Conservation (phyloP, 1,140 invertebrate species). For the Prorops nasuta region DNA sequence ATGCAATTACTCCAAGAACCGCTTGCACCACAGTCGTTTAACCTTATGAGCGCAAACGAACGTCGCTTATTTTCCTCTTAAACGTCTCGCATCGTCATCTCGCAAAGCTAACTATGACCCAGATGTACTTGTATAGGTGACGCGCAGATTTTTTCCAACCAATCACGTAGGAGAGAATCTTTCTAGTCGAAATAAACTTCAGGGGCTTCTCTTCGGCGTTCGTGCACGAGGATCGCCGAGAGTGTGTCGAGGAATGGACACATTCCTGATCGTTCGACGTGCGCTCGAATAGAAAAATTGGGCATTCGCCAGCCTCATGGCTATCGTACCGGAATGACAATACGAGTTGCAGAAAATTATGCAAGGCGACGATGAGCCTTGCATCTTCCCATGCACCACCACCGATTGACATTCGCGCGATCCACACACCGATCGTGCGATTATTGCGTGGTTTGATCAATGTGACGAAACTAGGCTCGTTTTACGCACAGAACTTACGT, state of each 20-base stretch:
- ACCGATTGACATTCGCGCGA: no score
- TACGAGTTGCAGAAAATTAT: conserved; percentile 8
- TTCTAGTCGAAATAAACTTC: no score
- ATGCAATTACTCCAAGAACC: conserved; percentile 14
- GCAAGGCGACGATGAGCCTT: conserved; percentile 1
- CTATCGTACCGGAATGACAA: conserved; percentile 18
- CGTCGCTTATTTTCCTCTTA: conserved; percentile 22
- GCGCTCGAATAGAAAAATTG: conserved; percentile 28
- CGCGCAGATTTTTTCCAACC: no score
- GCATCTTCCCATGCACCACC: no score
- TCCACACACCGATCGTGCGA: no score
- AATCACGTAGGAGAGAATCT: no score
- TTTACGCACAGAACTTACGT: no score
- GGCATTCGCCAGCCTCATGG: conserved; percentile 24
- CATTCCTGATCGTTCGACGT: conserved; percentile 24
- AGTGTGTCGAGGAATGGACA: conserved; percentile 6
- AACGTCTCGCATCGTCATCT: conserved; percentile 8
- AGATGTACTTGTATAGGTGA: no score
- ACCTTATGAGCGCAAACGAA: conserved; percentile 19
- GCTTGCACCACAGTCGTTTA: conserved; percentile 17
- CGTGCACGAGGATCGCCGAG: neutral
- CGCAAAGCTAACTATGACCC: neutral
- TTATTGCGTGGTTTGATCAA: no score
- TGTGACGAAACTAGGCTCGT: no score
- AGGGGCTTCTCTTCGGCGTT: no score